Evolutionary conservation across 2,888 invertebrate species (phyloP).

Genomic region (Zhengitettix transpicula): DNA sequence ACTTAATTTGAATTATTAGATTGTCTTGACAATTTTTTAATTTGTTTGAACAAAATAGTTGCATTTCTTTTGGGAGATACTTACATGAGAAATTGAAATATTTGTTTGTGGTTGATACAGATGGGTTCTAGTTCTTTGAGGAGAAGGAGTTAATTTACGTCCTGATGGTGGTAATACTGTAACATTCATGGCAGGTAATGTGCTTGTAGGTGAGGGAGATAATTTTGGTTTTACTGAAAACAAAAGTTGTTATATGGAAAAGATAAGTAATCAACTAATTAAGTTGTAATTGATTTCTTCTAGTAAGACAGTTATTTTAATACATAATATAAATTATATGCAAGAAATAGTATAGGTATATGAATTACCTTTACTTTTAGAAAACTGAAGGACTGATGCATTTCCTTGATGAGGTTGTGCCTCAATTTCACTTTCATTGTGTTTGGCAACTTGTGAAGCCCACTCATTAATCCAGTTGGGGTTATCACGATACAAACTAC

Average conservation of each 20-base stretch:
- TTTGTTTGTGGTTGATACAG: neutral
- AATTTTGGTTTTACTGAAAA: neutral
- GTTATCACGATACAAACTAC: conserved; percentile 17
- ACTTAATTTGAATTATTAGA: too few relatives aligned
- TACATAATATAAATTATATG: too few relatives aligned
- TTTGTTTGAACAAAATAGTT: too few relatives aligned
- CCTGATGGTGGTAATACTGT: conserved; percentile 3
- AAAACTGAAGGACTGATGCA: too few relatives aligned
- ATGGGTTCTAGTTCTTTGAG: neutral
- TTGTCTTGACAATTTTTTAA: too few relatives aligned
- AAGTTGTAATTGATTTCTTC: neutral
- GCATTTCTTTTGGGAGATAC: neutral
- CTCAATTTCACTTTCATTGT: conserved; percentile 14
- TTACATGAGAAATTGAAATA: neutral
- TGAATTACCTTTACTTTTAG: too few relatives aligned
- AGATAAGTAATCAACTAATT: neutral
- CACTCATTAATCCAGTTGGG: conserved; percentile 31
- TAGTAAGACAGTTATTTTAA: neutral
- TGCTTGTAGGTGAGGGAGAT: too few relatives aligned
- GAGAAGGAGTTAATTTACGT: conserved; percentile 3
- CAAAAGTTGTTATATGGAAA: neutral
- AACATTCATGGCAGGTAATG: neutral
- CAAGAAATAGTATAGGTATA: too few relatives aligned
- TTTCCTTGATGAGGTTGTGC: neutral
- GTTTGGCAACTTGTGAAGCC: conserved; percentile 29